A percentile compares a stretch with the other conserved stretches of the same genome.
Conservation (phyloP, 2,797 vertebrate species). For the Prunella strophiata region DNA sequence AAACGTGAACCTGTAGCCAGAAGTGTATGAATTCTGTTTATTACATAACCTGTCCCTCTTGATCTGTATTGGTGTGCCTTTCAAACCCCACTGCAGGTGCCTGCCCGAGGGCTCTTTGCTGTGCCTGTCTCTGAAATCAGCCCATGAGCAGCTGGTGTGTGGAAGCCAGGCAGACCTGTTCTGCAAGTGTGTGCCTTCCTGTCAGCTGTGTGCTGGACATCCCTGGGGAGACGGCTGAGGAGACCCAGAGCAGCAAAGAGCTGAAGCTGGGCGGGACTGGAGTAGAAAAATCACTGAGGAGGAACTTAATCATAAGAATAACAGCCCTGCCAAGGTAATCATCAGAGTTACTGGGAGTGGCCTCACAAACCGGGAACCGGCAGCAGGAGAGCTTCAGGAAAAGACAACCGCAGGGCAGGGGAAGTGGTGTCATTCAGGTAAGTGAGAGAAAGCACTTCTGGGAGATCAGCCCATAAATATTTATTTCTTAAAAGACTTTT, state of each 20-base stretch:
- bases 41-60: background rate
- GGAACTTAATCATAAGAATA: background rate
- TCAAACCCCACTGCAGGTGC: background rate
- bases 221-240: background rate
- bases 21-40: background rate
- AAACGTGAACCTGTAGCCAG: background rate
- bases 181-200: background rate
- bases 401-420: background rate
- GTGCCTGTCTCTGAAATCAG: background rate
- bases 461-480: background rate
- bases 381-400: background rate
- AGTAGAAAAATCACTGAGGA: background rate
- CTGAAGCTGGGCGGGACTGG: background rate
- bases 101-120: background rate
- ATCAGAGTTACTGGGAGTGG: background rate
- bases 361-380: background rate
- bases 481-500: background rate
- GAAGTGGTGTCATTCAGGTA: background rate
- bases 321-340: background rate
- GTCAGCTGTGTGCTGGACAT: background rate
- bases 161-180: slow-evolving; percentile 42
- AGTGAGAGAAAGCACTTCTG: background rate
- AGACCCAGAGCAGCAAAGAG: background rate
- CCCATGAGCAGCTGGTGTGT: background rate
- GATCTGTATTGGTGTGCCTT: background rate